Percentiles rank a stretch among this genome's conserved stretches.
Evolutionary conservation across 2,113 vertebrate species (phyloP).

Genomic region (Piliocolobus tephrosceles): DNA sequence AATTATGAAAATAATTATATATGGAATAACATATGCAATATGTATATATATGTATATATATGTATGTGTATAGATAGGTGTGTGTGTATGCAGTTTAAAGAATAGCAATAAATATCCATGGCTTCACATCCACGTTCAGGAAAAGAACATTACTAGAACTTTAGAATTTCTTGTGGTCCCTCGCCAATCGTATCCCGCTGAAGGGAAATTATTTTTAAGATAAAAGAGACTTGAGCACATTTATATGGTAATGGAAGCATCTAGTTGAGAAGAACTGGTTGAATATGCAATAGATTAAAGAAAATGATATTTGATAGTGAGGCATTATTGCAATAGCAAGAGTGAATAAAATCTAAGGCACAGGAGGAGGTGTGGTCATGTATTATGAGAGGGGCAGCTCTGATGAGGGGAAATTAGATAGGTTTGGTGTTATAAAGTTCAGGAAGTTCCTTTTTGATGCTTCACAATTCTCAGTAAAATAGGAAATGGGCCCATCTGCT

Average conservation of each 20-base stretch:
- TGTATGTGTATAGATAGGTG: not conserved
- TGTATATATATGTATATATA: rapidly evolving
- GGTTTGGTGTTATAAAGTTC: not conserved
- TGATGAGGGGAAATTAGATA: not conserved
- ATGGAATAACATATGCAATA: not conserved
- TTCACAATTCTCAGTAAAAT: not conserved
- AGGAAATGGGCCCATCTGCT: not conserved
- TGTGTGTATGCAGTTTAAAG: not conserved
- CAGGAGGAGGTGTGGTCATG: not conserved
- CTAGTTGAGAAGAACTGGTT: not conserved
- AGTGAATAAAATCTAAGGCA: not conserved
- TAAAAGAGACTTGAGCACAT: not conserved
- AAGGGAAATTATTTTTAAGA: not conserved
- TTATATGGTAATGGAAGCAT: not conserved
- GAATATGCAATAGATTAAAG: not conserved
- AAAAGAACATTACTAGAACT: not conserved
- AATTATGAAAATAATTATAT: not conserved
- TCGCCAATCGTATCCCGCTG: not conserved
- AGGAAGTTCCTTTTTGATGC: not conserved
- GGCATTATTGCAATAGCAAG: not conserved
- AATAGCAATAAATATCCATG: not conserved
- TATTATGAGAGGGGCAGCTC: not conserved
- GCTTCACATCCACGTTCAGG: not conserved
- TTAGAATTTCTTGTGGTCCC: not conserved
- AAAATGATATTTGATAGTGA: not conserved